Conservation (phyloP, 2,888 invertebrate genomes). For the Melinopterus prodromus region DNA sequence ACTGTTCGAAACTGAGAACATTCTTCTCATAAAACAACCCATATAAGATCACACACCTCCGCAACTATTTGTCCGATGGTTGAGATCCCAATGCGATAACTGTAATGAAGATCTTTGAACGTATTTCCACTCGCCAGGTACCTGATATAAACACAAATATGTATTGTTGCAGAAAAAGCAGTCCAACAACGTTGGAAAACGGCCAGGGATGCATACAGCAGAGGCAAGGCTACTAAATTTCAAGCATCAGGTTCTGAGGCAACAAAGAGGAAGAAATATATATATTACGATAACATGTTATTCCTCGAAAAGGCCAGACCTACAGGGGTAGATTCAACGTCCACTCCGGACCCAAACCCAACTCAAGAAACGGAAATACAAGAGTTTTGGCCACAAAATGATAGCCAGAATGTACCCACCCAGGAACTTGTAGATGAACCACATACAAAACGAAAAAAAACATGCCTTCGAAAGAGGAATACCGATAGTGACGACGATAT, state of each 20-base stretch:
- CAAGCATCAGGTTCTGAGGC: neutral
- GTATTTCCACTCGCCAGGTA: slow-evolving; percentile 45
- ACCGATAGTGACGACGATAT: neutral
- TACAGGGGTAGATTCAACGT: neutral
- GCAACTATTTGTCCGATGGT: too few species aligned
- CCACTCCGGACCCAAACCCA: neutral
- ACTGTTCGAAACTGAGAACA: neutral
- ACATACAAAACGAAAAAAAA: neutral
- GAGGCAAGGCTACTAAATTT: neutral
- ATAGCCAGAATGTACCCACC: neutral
- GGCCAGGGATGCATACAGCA: neutral
- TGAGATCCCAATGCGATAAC: slow-evolving; percentile 42
- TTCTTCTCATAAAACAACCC: slow-evolving; percentile 7
- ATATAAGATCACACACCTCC: neutral
- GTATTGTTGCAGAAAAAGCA: neutral
- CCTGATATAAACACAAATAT: slow-evolving; percentile 26
- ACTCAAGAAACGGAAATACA: neutral
- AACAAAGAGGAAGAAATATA: neutral
- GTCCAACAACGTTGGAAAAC: neutral
- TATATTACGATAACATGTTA: neutral
- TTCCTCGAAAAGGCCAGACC: neutral
- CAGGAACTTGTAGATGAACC: neutral
- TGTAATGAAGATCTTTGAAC: slow-evolving; percentile 46
- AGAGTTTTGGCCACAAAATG: neutral
- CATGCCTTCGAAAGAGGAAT: neutral